A percentile compares a stretch with the other conserved stretches of the same genome.
phyloP scores from a whole-genome alignment of 2,113 vertebrate genomes.

The Butastur rufipennis region DNA sequence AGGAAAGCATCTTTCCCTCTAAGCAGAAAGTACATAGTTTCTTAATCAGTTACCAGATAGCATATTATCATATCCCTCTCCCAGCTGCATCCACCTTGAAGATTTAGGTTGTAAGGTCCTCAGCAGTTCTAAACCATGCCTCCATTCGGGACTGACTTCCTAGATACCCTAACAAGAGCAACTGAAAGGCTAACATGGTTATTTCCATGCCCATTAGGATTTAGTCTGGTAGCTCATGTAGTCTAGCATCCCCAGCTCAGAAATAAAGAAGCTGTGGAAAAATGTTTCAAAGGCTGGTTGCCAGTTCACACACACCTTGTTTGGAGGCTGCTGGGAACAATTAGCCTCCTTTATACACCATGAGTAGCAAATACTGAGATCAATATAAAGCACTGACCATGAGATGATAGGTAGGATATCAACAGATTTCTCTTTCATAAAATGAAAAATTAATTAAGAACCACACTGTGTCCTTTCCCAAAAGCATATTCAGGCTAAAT shows the following conservation, averaged over 20 bases:
- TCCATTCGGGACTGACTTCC: background rate
- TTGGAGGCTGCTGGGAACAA: background rate
- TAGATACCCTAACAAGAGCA: background rate
- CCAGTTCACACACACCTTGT: background rate
- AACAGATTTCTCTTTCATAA: background rate
- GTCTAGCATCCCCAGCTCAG: background rate
- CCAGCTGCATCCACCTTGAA: background rate
- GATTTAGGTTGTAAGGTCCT: background rate
- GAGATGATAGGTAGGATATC: background rate
- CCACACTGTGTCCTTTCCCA: background rate
- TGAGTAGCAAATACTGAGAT: background rate
- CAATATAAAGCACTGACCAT: background rate
- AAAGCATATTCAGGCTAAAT: background rate
- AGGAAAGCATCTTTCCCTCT: background rate
- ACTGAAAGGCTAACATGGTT: background rate
- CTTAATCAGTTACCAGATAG: background rate
- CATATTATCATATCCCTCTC: background rate
- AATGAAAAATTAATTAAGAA: background rate
- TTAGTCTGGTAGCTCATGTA: background rate
- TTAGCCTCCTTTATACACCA: background rate
- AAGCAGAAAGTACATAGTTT: background rate
- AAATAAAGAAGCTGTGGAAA: background rate
- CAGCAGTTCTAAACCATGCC: background rate
- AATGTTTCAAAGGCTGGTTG: background rate
- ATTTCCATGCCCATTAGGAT: background rate